Percentiles rank a stretch among this genome's conserved stretches.
Conservation (phyloP, 2,113 vertebrate species). For the Caloenas nicobarica region DNA sequence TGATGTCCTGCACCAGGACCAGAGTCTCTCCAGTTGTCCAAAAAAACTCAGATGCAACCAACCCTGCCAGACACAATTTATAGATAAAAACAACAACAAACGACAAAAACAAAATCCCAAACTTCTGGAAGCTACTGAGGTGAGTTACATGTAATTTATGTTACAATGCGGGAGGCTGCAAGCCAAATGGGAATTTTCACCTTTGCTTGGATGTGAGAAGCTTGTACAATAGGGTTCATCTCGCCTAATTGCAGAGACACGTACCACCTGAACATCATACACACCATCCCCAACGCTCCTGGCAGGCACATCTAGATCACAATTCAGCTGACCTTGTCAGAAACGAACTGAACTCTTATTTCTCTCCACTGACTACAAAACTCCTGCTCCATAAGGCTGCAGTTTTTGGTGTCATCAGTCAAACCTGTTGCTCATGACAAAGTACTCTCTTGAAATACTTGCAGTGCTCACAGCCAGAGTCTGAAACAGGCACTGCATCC, state of each 20-base stretch:
- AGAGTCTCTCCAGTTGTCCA: not conserved
- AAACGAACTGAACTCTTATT: not conserved
- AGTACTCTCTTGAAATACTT: not conserved
- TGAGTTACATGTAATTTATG: not conserved
- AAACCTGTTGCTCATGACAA: not conserved
- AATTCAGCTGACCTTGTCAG: not conserved
- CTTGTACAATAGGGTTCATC: not conserved
- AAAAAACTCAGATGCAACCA: not conserved
- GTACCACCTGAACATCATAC: not conserved
- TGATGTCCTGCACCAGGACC: not conserved
- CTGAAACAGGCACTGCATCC: not conserved
- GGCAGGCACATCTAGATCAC: not conserved
- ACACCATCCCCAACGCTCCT: not conserved
- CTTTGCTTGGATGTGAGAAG: not conserved
- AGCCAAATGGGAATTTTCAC: not conserved
- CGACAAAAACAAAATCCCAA: not conserved
- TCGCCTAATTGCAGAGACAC: fast-evolving
- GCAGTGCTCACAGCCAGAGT: not conserved
- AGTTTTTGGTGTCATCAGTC: not conserved
- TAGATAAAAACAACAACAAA: not conserved
- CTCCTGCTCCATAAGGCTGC: not conserved
- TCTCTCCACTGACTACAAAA: not conserved
- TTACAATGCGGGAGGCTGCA: not conserved
- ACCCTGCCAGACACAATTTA: not conserved
- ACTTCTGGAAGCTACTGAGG: not conserved